Conservation (phyloP, 2,888 invertebrate species). For the Orthosia gothica region DNA sequence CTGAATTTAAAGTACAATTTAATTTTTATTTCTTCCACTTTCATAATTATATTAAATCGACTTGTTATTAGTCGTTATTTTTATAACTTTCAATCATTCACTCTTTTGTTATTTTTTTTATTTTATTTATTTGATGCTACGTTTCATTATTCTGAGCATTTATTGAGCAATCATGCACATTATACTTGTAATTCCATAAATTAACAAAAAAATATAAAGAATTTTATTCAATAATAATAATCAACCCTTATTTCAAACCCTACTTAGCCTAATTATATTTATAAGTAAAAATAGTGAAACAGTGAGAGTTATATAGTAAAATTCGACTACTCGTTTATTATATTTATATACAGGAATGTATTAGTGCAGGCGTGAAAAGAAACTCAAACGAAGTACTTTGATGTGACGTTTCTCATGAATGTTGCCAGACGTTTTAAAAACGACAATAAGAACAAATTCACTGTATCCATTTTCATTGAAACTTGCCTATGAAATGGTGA, state of each 20-base stretch:
- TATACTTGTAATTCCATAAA: conserved; percentile 61
- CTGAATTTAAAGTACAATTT: conserved; percentile 38
- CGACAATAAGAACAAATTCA: neutral
- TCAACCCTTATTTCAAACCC: conserved; percentile 69
- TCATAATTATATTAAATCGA: conserved; percentile 36
- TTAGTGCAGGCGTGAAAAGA: conserved; percentile 74
- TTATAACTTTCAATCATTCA: conserved; percentile 42
- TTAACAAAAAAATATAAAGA: conserved; percentile 31
- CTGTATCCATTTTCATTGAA: neutral
- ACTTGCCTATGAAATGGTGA: conserved; percentile 25
- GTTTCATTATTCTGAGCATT: conserved; percentile 48
- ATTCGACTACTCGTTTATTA: conserved; percentile 80
- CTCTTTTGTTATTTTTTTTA: conserved; percentile 18
- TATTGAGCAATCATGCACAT: conserved; percentile 58
- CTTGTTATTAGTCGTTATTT: conserved; percentile 30
- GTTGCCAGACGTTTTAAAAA: conserved; percentile 18
- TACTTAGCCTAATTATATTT: conserved; percentile 78
- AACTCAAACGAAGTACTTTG: conserved; percentile 60
- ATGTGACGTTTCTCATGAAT: conserved; percentile 52
- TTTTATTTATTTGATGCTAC: conserved; percentile 54
- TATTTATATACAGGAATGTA: conserved; percentile 83
- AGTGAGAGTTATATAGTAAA: conserved; percentile 86
- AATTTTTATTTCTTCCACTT: conserved; percentile 22
- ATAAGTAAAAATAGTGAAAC: conserved; percentile 84
- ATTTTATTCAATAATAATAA: conserved; percentile 51